Conservation (phyloP, 1,140 invertebrate species). For the Lerema accius region DNA sequence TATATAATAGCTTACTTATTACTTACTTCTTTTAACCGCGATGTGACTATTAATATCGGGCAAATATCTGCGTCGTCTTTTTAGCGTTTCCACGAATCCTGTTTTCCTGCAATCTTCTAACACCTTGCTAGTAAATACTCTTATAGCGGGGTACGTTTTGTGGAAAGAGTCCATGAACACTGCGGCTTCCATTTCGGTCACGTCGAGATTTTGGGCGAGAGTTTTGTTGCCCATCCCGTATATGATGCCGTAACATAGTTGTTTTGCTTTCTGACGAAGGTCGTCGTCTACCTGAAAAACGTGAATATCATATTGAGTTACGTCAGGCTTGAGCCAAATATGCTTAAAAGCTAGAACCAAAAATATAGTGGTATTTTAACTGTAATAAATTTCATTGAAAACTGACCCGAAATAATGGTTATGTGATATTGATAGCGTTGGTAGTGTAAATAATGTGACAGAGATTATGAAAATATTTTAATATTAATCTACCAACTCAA, state of each 20-base stretch:
- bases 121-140: constrained; percentile 86
- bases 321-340: too few species aligned
- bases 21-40: constrained; percentile 80
- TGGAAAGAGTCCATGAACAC: constrained; percentile 93
- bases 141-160: constrained; percentile 89
- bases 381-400: too few species aligned
- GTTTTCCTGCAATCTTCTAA: constrained; percentile 87
- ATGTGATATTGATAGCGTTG: too few species aligned
- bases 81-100: constrained; percentile 93
- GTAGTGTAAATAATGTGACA: too few species aligned
- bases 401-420: too few species aligned
- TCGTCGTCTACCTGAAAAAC: constrained; percentile 86
- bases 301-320: too few species aligned
- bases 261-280: constrained; percentile 93
- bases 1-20: too few species aligned
- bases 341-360: too few species aligned
- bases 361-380: too few species aligned
- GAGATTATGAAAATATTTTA: too few species aligned
- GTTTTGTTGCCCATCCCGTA: constrained; percentile 97
- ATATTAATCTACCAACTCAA: too few species aligned
- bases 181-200: constrained; percentile 91
- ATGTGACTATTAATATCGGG: constrained; percentile 89
- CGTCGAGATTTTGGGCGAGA: constrained; percentile 91
- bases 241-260: constrained; percentile 98
- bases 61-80: constrained; percentile 90